Evolutionary conservation across 2,113 vertebrate species (phyloP).

Genomic region (Anthoscopus minutus): DNA sequence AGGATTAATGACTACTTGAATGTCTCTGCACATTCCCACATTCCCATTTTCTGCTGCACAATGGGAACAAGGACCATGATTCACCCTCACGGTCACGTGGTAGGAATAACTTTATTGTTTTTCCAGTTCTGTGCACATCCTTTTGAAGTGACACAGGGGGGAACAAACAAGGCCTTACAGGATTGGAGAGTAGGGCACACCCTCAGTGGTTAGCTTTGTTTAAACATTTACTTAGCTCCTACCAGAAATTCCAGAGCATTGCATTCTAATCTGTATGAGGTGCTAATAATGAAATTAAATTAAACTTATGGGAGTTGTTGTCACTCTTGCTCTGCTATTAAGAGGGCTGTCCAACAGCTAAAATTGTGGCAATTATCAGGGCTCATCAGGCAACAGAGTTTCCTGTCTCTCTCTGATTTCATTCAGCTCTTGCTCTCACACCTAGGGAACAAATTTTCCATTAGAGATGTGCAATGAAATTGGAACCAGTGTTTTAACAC

Average conservation of each 20-base stretch:
- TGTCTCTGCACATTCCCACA: conserved; percentile 5
- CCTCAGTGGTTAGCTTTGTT: not conserved
- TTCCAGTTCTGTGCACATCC: not conserved
- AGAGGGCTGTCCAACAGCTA: not conserved
- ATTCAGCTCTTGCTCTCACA: not conserved
- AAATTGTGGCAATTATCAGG: not conserved
- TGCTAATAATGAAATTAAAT: not conserved
- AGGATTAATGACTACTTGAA: conserved; percentile 45
- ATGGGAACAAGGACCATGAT: not conserved
- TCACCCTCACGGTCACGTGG: not conserved
- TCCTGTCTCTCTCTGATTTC: not conserved
- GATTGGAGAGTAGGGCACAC: not conserved
- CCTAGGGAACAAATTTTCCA: not conserved
- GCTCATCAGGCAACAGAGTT: not conserved
- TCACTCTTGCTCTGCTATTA: not conserved
- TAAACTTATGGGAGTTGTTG: not conserved
- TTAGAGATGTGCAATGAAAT: not conserved
- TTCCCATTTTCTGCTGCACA: not conserved
- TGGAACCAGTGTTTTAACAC: not conserved
- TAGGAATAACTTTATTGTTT: not conserved
- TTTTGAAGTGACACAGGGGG: not conserved
- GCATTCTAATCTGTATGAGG: not conserved
- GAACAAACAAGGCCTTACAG: not conserved
- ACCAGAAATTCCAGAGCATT: not conserved
- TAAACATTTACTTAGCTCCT: not conserved